Evolutionary conservation across 2,797 vertebrate species (phyloP), one percentile per base, ranked within the genome.

Genomic region (Passerculus sandwichensis): DNA sequence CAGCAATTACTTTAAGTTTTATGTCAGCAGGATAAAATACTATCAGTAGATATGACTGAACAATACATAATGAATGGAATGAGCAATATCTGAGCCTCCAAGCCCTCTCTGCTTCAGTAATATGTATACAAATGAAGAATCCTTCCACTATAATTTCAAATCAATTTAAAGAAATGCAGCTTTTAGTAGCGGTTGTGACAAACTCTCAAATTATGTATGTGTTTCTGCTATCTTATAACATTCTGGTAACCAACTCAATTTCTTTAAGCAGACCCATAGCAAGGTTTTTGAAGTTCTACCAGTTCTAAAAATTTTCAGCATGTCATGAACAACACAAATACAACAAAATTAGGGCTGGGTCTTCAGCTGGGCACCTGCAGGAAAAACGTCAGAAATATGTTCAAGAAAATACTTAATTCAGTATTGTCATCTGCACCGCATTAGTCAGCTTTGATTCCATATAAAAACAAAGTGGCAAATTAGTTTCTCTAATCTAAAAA

Each of bases 161-260:
- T 3, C 21, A 22, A 34, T 62, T 81, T 80, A 23, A 19, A 85
- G 27, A 66, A 40, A 42, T 51, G 5, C 18, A 76, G 4, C 2
- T 81, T 76, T 82, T 26, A 67, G 32, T 23, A 54, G 6, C 16
- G 7, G 5, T 25, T 45, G 47, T 47, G 21, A 21, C 26, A 60
- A 85, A 67, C 4, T 60, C 15, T 48, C 16, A 67, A 85, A 67
- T 66, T 66, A 48, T 0, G 0, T 23, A 30, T 0, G 0, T 30
- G 11, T 50, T 75, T 44, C 30, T 67, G 25, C 13, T 75, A 27
- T 25, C 20, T 36, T 50, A 10, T 8, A 38, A 38, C 38, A 38
- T 38, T n/a, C 34, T 54, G 22, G 19, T 71, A 62, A 75, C 3
- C 9, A 30, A 26, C 29, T n/a, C 4, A 34, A 48, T 23, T 56